phyloP scores from a whole-genome alignment of 2,888 invertebrate genomes.

The Caenorhabditis sp. region DNA sequence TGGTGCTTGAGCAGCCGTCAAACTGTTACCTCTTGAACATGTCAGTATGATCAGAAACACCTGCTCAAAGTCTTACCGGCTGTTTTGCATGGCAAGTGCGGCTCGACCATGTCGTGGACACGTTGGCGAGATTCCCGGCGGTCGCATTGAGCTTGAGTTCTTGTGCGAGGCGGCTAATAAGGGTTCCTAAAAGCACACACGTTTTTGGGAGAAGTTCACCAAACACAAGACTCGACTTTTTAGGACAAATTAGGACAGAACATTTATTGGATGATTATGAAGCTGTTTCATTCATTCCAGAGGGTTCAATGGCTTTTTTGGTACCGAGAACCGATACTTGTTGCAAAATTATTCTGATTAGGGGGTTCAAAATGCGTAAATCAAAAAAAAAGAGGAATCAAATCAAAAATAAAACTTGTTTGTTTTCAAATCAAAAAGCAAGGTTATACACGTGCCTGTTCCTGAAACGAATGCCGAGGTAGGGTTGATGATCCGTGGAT shows the following conservation, averaged over 20 bases:
- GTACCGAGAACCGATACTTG: too few species aligned
- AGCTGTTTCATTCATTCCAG: conserved; percentile 12
- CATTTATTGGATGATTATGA: conserved; percentile 38
- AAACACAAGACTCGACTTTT: conserved; percentile 21
- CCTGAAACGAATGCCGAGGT: conserved; percentile 69
- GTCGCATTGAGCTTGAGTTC: conserved; percentile 69
- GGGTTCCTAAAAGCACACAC: conserved; percentile 78
- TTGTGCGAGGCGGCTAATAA: conserved; percentile 77
- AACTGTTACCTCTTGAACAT: conserved; percentile 67
- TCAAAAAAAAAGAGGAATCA: conserved; percentile 26
- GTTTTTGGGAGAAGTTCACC: conserved; percentile 18
- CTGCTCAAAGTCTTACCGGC: conserved; percentile 42
- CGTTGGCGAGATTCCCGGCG: conserved; percentile 81
- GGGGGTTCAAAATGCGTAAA: neutral
- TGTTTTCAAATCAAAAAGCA: conserved; percentile 29
- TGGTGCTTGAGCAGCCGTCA: conserved; percentile 67
- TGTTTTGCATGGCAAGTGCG: conserved; percentile 69
- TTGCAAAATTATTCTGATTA: neutral
- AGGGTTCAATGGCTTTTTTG: neutral
- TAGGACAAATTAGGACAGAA: conserved; percentile 44
- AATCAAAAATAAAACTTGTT: conserved; percentile 1
- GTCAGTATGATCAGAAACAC: conserved; percentile 19
- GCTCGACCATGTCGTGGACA: conserved; percentile 82
- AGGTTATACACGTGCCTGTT: conserved; percentile 71
- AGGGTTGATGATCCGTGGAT: conserved; percentile 55